Conservation (phyloP, 2,888 invertebrate species). For the Trichopria drosophilae region DNA sequence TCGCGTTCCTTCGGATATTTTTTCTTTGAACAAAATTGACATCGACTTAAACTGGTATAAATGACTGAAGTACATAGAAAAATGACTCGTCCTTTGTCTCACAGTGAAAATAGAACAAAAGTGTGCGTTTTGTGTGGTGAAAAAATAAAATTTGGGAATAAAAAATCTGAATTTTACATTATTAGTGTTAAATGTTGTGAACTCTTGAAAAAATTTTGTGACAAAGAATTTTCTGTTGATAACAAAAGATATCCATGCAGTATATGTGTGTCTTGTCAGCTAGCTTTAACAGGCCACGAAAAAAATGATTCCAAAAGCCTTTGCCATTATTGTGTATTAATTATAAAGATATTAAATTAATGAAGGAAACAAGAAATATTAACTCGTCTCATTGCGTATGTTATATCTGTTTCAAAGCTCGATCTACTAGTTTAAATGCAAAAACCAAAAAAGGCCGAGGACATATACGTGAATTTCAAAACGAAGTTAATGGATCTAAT, state of each 20-base stretch:
- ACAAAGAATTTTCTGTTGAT: not conserved
- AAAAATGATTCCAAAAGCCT: not conserved
- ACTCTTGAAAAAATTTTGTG: not conserved
- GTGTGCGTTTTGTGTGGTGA: not conserved
- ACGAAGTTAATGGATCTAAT: not conserved
- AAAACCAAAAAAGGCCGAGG: not conserved
- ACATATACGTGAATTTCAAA: not conserved
- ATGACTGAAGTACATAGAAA: too few species aligned
- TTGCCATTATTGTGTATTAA: not conserved
- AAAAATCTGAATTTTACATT: not conserved
- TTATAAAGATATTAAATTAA: not conserved
- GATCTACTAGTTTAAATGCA: not conserved
- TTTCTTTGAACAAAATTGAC: too few species aligned
- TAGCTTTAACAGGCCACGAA: not conserved
- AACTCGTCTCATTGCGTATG: not conserved
- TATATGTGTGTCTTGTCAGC: not conserved
- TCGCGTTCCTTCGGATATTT: too few species aligned
- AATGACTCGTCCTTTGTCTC: not conserved
- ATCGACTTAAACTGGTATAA: too few species aligned
- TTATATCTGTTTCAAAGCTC: not conserved
- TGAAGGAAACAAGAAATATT: constrained; percentile 1
- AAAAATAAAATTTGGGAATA: constrained; percentile 1
- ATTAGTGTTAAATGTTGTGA: not conserved
- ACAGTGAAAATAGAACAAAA: not conserved
- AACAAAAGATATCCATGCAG: not conserved